Conservation (phyloP, 2,888 invertebrate species). For the Lasius platythorax region DNA sequence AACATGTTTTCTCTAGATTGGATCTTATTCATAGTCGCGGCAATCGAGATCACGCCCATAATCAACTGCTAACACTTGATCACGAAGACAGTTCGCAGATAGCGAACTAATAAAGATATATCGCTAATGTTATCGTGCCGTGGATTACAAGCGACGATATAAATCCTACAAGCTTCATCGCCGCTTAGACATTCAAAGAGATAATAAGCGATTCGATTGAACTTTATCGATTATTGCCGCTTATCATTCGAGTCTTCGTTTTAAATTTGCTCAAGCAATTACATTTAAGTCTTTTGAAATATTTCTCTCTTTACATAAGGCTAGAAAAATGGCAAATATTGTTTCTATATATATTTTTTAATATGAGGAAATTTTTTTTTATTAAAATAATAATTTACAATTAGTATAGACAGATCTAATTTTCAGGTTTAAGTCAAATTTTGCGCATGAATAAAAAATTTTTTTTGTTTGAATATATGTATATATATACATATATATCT, state of each 20-base stretch:
- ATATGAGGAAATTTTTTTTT: not conserved
- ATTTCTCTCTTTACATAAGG: not conserved
- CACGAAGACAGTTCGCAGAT: slow-evolving; percentile 54
- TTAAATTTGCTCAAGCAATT: not conserved
- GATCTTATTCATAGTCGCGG: slow-evolving; percentile 35
- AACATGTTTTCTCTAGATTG: slow-evolving; percentile 48
- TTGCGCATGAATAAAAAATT: not conserved
- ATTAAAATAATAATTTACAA: slow-evolving; percentile 18
- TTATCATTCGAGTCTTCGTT: not conserved
- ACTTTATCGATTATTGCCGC: slow-evolving; percentile 31
- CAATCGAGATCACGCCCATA: slow-evolving; percentile 38
- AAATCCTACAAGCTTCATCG: slow-evolving; percentile 35
- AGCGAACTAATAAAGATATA: slow-evolving; percentile 52
- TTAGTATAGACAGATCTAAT: not conserved
- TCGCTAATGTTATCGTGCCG: slow-evolving; percentile 45
- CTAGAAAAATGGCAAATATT: not conserved
- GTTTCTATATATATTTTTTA: not conserved
- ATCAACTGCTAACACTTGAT: slow-evolving; percentile 48
- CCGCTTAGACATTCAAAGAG: not conserved
- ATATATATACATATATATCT: not conserved
- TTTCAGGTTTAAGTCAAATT: not conserved
- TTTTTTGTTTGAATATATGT: not conserved
- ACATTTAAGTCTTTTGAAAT: not conserved
- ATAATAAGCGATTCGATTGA: slow-evolving; percentile 39
- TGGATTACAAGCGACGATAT: slow-evolving; percentile 37